Evolutionary conservation across 2,113 vertebrate genomes (phyloP), one percentile per base, ranked within the genome.

Genomic region (Jaculus jaculus): DNA sequence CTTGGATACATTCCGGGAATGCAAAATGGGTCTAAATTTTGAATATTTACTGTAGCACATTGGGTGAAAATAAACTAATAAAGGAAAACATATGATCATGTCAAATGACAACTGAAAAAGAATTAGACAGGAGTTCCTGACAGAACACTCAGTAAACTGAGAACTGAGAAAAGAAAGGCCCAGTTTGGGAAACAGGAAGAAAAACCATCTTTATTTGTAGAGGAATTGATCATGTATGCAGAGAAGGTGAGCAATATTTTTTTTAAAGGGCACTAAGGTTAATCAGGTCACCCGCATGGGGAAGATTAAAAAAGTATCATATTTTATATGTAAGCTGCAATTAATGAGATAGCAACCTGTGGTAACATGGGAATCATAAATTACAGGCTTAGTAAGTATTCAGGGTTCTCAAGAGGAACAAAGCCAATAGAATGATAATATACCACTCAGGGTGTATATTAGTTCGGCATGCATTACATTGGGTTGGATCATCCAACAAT

Each of bases 191-290:
- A n/a, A 28, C 37, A 71, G 61, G 12, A 60, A 6, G n/a, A 28
- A 8, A 8, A 87, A 58, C 60, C 1, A 2, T 3, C 7, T 54
- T 32, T 24, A 21, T 11, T 61, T 20, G 0, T 3, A 39, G 18
- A 39, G 3, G 15, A 18, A 7, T 61, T 1, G 8, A n/a, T 78
- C 15, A 7, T 1, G 1, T 24, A 4, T 23, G 32, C 28, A 42
- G 37, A 32, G 54, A 54, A 83, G 7, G 21, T 37, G 39, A 68
- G 68, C 0, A 1, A 58, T 7, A n/a, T n/a, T n/a, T 3, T 16
- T 30, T 18, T 51, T n/a, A 21, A 63, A 1, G 42, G 69, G 4
- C 32, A 21, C 54, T 54, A 12, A 54, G 15, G 51, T 51, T 51
- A 51, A 51, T 12, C 12, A 51, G 12, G 54, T 54, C 54, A 2